phyloP scores from a whole-genome alignment of 1,140 invertebrate species.

The Phortica variegata region DNA sequence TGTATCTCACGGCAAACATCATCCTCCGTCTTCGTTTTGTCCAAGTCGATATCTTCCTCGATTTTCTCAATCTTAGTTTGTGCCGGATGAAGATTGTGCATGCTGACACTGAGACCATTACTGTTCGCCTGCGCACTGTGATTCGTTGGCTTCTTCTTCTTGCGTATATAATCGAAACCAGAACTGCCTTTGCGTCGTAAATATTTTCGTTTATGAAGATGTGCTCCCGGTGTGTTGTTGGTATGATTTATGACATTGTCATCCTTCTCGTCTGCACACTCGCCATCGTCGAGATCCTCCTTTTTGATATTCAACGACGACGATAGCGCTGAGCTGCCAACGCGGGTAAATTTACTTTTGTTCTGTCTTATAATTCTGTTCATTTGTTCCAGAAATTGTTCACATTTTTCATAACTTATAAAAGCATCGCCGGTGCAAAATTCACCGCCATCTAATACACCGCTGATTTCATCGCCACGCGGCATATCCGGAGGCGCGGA shows the following conservation, averaged over 20 bases:
- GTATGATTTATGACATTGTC: background rate
- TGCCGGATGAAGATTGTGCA: conserved; percentile 50
- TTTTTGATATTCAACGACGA: too few relatives aligned
- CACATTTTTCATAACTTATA: conserved; percentile 50
- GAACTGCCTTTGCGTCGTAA: conserved; percentile 68
- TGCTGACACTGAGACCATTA: conserved; percentile 3
- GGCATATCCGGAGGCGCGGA: conserved; percentile 62
- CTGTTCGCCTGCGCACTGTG: conserved; percentile 6
- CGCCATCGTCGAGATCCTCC: conserved; percentile 11
- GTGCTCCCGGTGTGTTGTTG: too few relatives aligned
- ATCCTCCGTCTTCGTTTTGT: conserved; percentile 57
- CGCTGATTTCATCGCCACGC: conserved; percentile 8
- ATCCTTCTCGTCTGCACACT: conserved; percentile 9
- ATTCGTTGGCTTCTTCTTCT: conserved; percentile 69
- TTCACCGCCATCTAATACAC: conserved; percentile 2
- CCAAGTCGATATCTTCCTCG: conserved; percentile 46
- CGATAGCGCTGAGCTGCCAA: too few relatives aligned
- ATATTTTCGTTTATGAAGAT: conserved; percentile 57
- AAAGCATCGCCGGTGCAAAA: too few relatives aligned
- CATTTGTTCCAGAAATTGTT: conserved; percentile 53
- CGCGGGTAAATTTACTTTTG: conserved; percentile 56
- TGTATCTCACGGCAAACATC: conserved; percentile 85
- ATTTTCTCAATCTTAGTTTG: conserved; percentile 54
- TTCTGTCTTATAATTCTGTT: conserved; percentile 56
- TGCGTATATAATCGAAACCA: conserved; percentile 83